Conservation (phyloP, 2,888 invertebrate species). For the Dynastes tityus region DNA sequence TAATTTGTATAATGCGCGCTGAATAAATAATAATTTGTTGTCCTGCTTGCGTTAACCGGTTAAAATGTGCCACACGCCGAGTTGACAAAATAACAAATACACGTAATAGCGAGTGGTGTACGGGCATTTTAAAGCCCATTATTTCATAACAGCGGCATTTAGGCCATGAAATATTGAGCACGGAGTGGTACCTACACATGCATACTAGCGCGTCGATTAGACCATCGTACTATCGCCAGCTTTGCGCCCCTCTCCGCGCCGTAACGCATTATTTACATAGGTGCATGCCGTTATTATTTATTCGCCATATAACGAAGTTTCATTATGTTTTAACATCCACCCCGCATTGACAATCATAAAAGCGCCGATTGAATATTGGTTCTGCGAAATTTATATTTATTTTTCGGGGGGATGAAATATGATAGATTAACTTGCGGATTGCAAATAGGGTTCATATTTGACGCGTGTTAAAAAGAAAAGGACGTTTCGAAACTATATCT, state of each 20-base stretch:
- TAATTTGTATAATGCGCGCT: constrained; percentile 50
- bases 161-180: constrained; percentile 53
- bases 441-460: no score
- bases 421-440: no score
- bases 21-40: constrained; percentile 52
- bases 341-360: no score
- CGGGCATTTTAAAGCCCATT: constrained; percentile 52
- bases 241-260: constrained; percentile 41
- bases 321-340: constrained; percentile 35
- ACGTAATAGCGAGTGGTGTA: constrained; percentile 39
- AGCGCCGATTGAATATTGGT: no score
- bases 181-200: constrained; percentile 47
- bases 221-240: constrained; percentile 9
- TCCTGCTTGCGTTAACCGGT: constrained; percentile 34
- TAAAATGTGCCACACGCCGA: constrained; percentile 42
- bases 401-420: no score
- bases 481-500: no score
- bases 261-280: constrained; percentile 64
- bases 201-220: constrained; percentile 26
- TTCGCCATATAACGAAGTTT: constrained; percentile 60
- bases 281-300: constrained; percentile 65
- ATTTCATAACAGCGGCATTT: constrained; percentile 54
- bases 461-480: no score
- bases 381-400: constrained; percentile 1
- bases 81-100: constrained; percentile 52